Evolutionary conservation across 2,113 vertebrate genomes (phyloP), one percentile per base, ranked within the genome.

Genomic region (Mus spicilegus): DNA sequence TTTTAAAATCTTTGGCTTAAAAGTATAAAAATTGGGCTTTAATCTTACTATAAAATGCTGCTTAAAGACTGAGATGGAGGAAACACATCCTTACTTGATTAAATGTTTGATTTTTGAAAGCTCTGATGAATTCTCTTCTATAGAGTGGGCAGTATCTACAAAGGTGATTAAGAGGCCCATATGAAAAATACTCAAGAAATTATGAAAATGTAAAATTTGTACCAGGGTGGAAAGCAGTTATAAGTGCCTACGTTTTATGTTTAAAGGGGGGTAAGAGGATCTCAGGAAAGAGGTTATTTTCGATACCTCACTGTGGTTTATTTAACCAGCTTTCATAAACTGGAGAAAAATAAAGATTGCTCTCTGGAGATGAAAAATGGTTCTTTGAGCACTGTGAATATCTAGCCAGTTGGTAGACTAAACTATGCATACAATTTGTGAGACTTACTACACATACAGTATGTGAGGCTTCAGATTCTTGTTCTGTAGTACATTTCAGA

Each of bases 111-210:
- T 58, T 96, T 85, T 85, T 82, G 20, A 90, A 96, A 61, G 3
- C 39, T 19, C 28, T 63, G 19, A 14, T 94, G 10, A 90, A 51
- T 94, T 90, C 42, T 77, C 72, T 20, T 7, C 33, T 86, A 93
- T 22, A 94, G 11, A 69, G 69, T 7, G 54, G 17, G 73, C 30
- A 90, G 61, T 92, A 84, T 78, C 39, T 92, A 16, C 19, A 86
- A 63, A 51, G 56, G 10, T 91, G n/a, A 39, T 61, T 42, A 92
- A 91, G 20, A 54, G 33, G 14, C 22, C 8, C n/a, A 24, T 70
- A 51, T 76, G 42, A 90, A 96, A 96, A 96, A 42, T n/a, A 72
- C n/a, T 76, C 90, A 24, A 39, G 56, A 95, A 94, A 76, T 75
- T 49, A 51, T 97, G 33, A 92, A 78, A 95, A 67, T 56, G 42